A percentile compares a stretch with the other conserved stretches of the same genome.
These are phyloP conservation scores for Eucidaris tribuloides DNA, from an alignment of 35 echinoderm and acorn worm species.

Conservation along the genomic window DNA sequence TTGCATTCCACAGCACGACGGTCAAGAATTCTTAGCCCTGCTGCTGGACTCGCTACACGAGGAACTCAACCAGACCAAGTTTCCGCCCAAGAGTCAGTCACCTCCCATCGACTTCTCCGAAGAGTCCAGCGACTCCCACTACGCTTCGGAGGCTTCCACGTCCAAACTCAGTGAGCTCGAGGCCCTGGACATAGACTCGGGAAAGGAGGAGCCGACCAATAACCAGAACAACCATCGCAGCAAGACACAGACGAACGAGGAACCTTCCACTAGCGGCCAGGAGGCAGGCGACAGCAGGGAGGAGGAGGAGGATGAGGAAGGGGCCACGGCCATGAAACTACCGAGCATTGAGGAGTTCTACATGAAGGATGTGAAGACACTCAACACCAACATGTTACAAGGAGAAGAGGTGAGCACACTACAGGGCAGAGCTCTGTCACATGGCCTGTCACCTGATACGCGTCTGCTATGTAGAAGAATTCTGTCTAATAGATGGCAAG, in stretches of 20 bases:
- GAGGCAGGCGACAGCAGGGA: neutral
- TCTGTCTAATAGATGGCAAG: no score
- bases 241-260: conserved; percentile 11
- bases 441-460: no score
- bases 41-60: conserved; percentile 90
- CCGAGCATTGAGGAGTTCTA: conserved; percentile 96
- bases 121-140: conserved; percentile 94
- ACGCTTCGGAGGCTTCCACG: conserved; percentile 84
- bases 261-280: neutral
- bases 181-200: conserved; percentile 76
- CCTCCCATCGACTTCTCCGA: conserved; percentile 80
- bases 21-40: conserved; percentile 95
- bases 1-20: conserved; percentile 78
- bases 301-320: conserved; percentile 10
- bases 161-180: conserved; percentile 94
- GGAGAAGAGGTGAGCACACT: conserved; percentile 51
- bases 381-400: conserved; percentile 96
- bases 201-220: conserved; percentile 72
- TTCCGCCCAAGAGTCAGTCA: conserved; percentile 47
- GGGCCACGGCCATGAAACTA: conserved; percentile 31
- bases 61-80: conserved; percentile 82
- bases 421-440: no score
- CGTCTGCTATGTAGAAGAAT: no score
- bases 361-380: conserved; percentile 97
- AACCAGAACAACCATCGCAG: conserved; percentile 43